These are phyloP conservation scores for Pangasianodon hypophthalmus DNA, from an alignment of 2,113 vertebrate genomes.

Conservation along the genomic window DNA sequence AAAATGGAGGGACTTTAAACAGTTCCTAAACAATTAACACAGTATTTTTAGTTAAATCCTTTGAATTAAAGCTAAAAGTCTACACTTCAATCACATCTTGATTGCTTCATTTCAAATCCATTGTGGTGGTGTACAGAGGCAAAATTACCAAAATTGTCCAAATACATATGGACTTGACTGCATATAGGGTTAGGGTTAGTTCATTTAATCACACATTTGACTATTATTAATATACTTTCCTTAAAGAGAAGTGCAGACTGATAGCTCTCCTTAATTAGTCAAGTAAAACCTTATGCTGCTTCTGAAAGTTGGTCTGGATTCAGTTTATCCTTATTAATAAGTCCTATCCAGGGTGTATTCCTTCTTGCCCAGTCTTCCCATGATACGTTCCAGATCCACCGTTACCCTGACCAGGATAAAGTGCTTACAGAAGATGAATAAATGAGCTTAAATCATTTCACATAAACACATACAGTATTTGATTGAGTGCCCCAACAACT, in stretches of 20 bases:
- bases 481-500: not conserved
- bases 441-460: not conserved
- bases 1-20: no score
- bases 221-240: not conserved
- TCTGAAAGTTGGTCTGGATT: not conserved
- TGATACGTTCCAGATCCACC: not conserved
- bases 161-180: no score
- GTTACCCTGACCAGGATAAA: not conserved
- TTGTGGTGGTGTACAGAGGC: no score
- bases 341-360: not conserved
- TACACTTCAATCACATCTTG: no score
- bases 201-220: not conserved
- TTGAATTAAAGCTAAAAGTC: no score
- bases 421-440: not conserved
- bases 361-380: not conserved
- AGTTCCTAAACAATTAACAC: no score
- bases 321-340: not conserved
- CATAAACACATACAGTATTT: not conserved
- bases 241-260: not conserved
- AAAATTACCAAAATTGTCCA: no score
- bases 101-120: no score
- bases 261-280: not conserved
- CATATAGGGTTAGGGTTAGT: not conserved
- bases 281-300: not conserved
- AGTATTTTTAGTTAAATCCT: no score